Evolutionary conservation across 2,113 vertebrate genomes (phyloP), one percentile per base, ranked within the genome.

Genomic region (Gobiocypris rarus): DNA sequence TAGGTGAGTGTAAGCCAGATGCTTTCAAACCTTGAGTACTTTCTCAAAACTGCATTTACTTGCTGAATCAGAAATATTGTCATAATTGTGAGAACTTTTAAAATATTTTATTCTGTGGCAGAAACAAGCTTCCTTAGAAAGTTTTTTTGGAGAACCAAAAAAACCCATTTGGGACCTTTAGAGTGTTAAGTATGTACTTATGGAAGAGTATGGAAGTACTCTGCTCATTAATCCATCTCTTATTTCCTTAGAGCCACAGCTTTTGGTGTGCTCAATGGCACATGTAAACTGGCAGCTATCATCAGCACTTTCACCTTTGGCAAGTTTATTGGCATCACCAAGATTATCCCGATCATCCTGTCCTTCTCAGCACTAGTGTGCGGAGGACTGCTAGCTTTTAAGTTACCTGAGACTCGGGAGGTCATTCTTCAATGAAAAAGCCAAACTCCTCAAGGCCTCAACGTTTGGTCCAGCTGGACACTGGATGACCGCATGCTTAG

Each of bases 291-390:
- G 58, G 98, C 95, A 0, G 96, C 97, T 90, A 97, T 99, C 85
- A 83, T 99, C 71, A 97, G 96, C 89, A 98, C 96, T 89, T 97
- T 96, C n/a, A 96, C 98, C 90, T 99, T 99, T 38, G 95, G 97
- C 73, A 96, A 97, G 70, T 98, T 99, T 1, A 96, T 99, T 13
- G 96, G 97, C 79, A 93, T 99, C 89, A 98, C 97, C 10, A 96
- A 98, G 91, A 97, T 98, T 85, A 86, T 99, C 85, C 98, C 97
- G 88, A 98, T 99, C 89, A 95, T 99, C 38, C 89, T 99, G 94
- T 97, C 98, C 88, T 98, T 97, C 87, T 91, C 96, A 0, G 96
- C 97, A 8, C 94, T 99, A 26, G 95, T 97, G 26, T 96, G 95
- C 1, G 98, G 98, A 58, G 97, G 97, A 3, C 91, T 99, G 88